These are phyloP conservation scores for Chinchilla lanigera DNA, from an alignment of 2,113 vertebrate species.

Conservation along the genomic window DNA sequence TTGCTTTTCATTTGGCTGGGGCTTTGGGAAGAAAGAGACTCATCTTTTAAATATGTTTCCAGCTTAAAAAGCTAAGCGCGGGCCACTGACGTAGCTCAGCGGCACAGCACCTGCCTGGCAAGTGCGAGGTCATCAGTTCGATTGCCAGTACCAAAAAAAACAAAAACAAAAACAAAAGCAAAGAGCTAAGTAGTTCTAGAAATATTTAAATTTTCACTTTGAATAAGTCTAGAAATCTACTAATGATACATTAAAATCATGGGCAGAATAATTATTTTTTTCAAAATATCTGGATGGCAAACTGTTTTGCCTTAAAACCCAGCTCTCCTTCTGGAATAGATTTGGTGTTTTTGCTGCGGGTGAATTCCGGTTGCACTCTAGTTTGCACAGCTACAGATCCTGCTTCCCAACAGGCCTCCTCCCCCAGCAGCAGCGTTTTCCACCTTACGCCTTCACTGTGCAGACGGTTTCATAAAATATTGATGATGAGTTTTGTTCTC, in stretches of 20 bases:
- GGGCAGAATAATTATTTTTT: not conserved
- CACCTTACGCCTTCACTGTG: conserved; percentile 47
- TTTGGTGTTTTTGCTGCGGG: not conserved
- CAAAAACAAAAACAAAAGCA: too few relatives aligned
- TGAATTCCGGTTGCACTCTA: not conserved
- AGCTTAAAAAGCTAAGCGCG: too few relatives aligned
- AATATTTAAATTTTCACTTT: not conserved
- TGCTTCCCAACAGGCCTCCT: not conserved
- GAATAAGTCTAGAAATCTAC: not conserved
- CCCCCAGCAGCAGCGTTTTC: not conserved
- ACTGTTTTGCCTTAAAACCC: not conserved
- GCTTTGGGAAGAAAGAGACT: not conserved
- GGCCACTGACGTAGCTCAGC: too few relatives aligned
- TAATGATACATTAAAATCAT: not conserved
- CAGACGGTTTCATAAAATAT: conserved; percentile 55
- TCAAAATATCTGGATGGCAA: not conserved
- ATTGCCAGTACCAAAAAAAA: too few relatives aligned
- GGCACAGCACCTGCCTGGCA: too few relatives aligned
- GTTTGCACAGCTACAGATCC: not conserved
- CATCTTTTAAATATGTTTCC: conserved; percentile 40
- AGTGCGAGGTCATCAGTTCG: too few relatives aligned
- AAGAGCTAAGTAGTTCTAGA: not conserved
- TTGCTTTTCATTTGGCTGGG: not conserved
- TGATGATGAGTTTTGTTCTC: conserved; percentile 58
- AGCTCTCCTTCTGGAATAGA: not conserved